Evolutionary conservation across 1,140 invertebrate species (phyloP), one percentile per base, ranked within the genome.

Genomic region (Formica selysi): DNA sequence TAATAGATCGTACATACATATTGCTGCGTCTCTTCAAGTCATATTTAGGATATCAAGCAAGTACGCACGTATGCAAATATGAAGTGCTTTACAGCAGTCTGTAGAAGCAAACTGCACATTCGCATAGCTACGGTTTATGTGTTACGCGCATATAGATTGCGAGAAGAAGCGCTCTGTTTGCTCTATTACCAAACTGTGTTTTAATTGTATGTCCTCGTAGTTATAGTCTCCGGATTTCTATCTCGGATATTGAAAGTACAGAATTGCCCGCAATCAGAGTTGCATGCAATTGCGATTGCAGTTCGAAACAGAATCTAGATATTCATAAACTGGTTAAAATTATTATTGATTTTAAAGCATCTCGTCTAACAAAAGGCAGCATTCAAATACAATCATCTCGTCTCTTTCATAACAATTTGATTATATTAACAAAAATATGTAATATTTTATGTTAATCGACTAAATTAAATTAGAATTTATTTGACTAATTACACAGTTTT

Each of bases 211-310:
- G 38, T 65, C 19, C 59, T 65, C 41, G 38, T 44, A 65, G 36
- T 59, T 76, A 62, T 41, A 64, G 19, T 76, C 73, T 76, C 74
- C 19, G 7, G 6, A 10, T 54, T 16, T 78, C 38, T 78, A 59
- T 32, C 76, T 78, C 38, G 76, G 36, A 78, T 65, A 38, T 78
- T 78, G 59, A 38, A 61, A 64, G 59, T 76, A n/a, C 57, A 76
- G 74, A 19, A 76, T 76, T 64, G 74, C 74, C 29, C 38, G 59
- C 38, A 65, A 65, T 41, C 41, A 48, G 19, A 65, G 19, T 65
- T 78, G 29, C 59, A 65, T 65, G 76, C 76, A 65, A 78, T 65
- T 65, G 76, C 76, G 44, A 78, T 65, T 38, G 26, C 38, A 65
- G 59, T 65, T 65, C 59, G 59, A 32, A 64, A 78, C 41, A 65